A percentile compares a stretch with the other conserved stretches of the same genome.
Evolutionary conservation across 2,888 invertebrate genomes (phyloP).

Genomic region (Metopia argyrocephala): DNA sequence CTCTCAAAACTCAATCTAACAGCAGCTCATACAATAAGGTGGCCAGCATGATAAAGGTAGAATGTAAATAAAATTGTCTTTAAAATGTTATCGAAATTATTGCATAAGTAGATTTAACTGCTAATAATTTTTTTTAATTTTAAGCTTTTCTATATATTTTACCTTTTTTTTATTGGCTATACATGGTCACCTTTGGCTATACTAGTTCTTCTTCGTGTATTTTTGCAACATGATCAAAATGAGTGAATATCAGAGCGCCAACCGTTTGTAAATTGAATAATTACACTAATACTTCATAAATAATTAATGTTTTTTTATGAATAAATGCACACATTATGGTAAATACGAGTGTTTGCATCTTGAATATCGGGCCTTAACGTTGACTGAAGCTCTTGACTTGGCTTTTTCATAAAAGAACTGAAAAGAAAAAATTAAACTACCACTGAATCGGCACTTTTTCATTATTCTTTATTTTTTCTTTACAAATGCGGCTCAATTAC

Average conservation of each 20-base stretch:
- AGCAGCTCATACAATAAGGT: slow-evolving; percentile 24
- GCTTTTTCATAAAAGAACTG: background rate
- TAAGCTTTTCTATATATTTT: no score
- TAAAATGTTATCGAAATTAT: no score
- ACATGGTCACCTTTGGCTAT: slow-evolving; percentile 38
- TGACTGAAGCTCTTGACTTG: slow-evolving; percentile 4
- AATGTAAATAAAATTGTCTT: background rate
- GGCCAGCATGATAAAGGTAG: background rate
- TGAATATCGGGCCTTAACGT: slow-evolving; percentile 6
- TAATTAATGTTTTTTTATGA: slow-evolving; percentile 71
- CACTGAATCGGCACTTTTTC: slow-evolving; percentile 29
- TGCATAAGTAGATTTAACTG: no score
- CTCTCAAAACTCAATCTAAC: slow-evolving; percentile 9
- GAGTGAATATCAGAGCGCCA: slow-evolving; percentile 55
- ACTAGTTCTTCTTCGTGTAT: background rate
- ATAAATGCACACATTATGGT: slow-evolving; percentile 29
- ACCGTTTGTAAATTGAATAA: slow-evolving; percentile 72
- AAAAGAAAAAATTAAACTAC: background rate
- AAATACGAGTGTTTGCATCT: background rate
- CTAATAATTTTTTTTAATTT: no score
- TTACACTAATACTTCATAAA: slow-evolving; percentile 73
- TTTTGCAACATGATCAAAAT: slow-evolving; percentile 49
- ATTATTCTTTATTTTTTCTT: background rate
- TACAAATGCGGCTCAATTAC: slow-evolving; percentile 58
- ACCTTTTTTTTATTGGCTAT: no score